Base-by-base conservation (phyloP, 2,888 invertebrate genomes). In the Xylota sylvarum region DNA sequence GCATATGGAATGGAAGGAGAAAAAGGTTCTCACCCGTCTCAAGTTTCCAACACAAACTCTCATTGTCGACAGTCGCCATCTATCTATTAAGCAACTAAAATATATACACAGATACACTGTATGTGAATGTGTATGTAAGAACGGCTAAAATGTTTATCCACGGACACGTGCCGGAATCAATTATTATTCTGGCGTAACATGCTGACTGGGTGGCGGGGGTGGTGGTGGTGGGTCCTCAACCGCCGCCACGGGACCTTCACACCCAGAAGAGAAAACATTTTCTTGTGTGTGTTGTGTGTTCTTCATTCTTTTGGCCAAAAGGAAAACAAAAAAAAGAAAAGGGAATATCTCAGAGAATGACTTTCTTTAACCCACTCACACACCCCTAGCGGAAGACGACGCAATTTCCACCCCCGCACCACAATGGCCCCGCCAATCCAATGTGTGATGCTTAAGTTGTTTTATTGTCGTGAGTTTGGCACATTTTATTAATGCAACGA, bases 101-200 rank as follows among this genome's bases (percentile, higher is more conserved):
- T 27, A 50, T 27, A 50, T 7, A 65, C 48, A 35, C 64, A 40
- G 23, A 27, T 40, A 19, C 60, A n/a, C 5, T 32, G 10, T 32
- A 2, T 7, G 14, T 12, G 35, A 9, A 65, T 35, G 32, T n/a
- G 9, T 7, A 23, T 43, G 5, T 55, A 30, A 1, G 43, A 40
- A 12, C 12, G 37, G 67, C 17, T 40, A 37, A 58, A 48, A 55
- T 69, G 58, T 48, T 77, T 69, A 58, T 60, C 30, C 30, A 60
- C 30, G 50, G 69, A 67, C 77, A 77, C 77, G 77, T 77, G 77
- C 69, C 69, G 60, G 60, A 77, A 60, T 77, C 69, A 77, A 60
- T 77, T 69, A 77, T 67, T 37, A 69, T 69, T 60, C 52, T 40
- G 69, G 58, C 48, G 77, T 50, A 67, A 40, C 77, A 67, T 40